These are phyloP conservation scores for Cololabis saira DNA, from an alignment of 2,113 vertebrate species.

Conservation along the genomic window DNA sequence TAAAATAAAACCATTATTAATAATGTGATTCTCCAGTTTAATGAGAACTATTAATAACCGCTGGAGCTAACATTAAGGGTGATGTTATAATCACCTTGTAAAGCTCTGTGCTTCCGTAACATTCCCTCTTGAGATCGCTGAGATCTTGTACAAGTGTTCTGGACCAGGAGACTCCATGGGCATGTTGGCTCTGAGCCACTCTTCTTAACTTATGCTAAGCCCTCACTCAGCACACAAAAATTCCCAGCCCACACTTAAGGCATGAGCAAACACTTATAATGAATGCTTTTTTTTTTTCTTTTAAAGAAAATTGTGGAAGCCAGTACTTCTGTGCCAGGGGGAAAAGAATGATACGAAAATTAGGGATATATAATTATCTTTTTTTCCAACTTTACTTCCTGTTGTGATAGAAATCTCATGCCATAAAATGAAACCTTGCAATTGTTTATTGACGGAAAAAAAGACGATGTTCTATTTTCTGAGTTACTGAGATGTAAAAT, in stretches of 20 bases:
- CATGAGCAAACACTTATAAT: conserved; percentile 50
- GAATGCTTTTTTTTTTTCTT: conserved; percentile 21
- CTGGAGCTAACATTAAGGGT: too few species aligned
- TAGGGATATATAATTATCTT: conserved; percentile 6
- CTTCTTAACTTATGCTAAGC: conserved; percentile 40
- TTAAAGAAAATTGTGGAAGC: conserved; percentile 40
- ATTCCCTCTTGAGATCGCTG: conserved; percentile 44
- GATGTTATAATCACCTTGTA: too few species aligned
- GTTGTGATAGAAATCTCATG: conserved; percentile 2
- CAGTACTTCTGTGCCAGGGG: conserved; percentile 38
- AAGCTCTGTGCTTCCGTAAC: conserved; percentile 29
- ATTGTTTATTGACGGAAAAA: conserved; percentile 10
- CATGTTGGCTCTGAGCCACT: conserved; percentile 62
- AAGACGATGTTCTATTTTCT: conserved; percentile 25
- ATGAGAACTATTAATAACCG: too few species aligned
- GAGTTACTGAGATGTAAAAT: conserved; percentile 8
- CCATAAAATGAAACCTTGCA: conserved; percentile 14
- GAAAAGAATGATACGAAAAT: conserved; percentile 53
- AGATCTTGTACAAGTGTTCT: conserved; percentile 48
- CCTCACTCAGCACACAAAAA: conserved; percentile 7
- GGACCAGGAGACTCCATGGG: conserved; percentile 52
- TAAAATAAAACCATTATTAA: too few species aligned
- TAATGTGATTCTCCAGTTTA: too few species aligned
- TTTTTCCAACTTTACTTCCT: neutral
- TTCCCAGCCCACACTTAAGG: conserved; percentile 34